Evolutionary conservation across 2,888 invertebrate species (phyloP).

Genomic region (Pandemis heparana): DNA sequence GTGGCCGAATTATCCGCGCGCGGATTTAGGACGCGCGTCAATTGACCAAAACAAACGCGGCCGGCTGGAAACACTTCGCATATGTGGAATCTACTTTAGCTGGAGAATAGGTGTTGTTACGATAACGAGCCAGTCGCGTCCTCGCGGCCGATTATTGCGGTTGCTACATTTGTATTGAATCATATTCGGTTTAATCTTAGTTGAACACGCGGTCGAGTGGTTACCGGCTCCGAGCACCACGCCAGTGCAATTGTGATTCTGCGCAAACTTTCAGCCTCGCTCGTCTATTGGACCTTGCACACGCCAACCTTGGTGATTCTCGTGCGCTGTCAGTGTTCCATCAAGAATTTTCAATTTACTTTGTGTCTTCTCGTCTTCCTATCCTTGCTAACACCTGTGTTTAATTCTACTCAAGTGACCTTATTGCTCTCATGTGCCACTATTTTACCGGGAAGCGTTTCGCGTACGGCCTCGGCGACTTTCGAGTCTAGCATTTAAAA

Average conservation of each 20-base stretch:
- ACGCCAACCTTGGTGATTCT: slow-evolving; percentile 30
- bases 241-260: slow-evolving; percentile 21
- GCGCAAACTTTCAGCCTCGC: slow-evolving; percentile 23
- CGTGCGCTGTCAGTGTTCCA: slow-evolving; percentile 23
- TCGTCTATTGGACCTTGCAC: slow-evolving; percentile 23
- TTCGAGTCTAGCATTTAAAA: slow-evolving; percentile 65
- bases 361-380: slow-evolving; percentile 24
- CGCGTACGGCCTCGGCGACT: slow-evolving; percentile 45
- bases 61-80: slow-evolving; percentile 67
- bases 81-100: slow-evolving; percentile 69
- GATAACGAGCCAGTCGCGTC: slow-evolving; percentile 82
- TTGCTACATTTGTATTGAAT: slow-evolving; percentile 69
- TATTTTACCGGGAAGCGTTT: slow-evolving; percentile 39
- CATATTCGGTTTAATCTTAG: slow-evolving; percentile 50
- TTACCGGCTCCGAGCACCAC: slow-evolving; percentile 1
- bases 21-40: slow-evolving; percentile 75
- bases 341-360: slow-evolving; percentile 27
- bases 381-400: slow-evolving; percentile 37
- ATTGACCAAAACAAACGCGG: slow-evolving; percentile 75
- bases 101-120: slow-evolving; percentile 77
- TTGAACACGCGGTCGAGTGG: slow-evolving; percentile 27
- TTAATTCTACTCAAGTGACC: slow-evolving; percentile 30
- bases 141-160: slow-evolving; percentile 82
- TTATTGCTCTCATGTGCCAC: slow-evolving; percentile 24
- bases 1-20: slow-evolving; percentile 57